Evolutionary conservation across 2,797 vertebrate genomes (phyloP), one percentile per base, ranked within the genome.

Genomic region (Coracias cyanogaster): DNA sequence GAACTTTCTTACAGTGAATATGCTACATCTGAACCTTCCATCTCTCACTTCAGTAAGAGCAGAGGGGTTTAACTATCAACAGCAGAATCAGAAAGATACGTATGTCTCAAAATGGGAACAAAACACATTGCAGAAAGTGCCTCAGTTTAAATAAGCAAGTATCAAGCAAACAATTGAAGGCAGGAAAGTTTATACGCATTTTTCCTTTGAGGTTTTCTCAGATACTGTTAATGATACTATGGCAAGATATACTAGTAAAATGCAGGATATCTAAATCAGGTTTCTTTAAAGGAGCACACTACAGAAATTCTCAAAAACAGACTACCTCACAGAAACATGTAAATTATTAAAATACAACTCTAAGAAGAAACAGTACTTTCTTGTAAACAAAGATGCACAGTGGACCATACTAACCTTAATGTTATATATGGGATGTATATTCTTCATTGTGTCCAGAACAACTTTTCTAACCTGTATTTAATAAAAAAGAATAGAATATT

Each of bases 361-460:
- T 55, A 11, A 31, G 19, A 91, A 70, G 10, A 37, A 65, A 66
- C 0, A 52, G 9, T 8, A 51, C 9, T 93, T 91, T 86, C 31
- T 71, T 84, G 31, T 54, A 85, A 89, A 87, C 17, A 79, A 77
- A 90, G 39, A 46, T 9, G 35, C 12, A 81, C 10, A 49, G 8
- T 26, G 24, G 43, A 65, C 7, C 18, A 58, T 0, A 26, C 97
- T 97, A 93, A 99, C 99, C 98, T 99, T 99, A 88, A 99, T 99
- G 96, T 99, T 99, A 97, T 99, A 99, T 97, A 99, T 99, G 49
- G 99, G 99, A 91, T 99, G 99, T 95, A 99, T 98, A 97, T 99
- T 99, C 98, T 99, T 99, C 99, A 99, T 99, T 3, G 99, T 99
- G 95, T 99, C 99, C 97, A 99, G 93, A 92, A 99, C 99, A 74